Evolutionary conservation across 2,113 vertebrate genomes (phyloP), one percentile per base, ranked within the genome.

Genomic region (Corythaeola cristata): DNA sequence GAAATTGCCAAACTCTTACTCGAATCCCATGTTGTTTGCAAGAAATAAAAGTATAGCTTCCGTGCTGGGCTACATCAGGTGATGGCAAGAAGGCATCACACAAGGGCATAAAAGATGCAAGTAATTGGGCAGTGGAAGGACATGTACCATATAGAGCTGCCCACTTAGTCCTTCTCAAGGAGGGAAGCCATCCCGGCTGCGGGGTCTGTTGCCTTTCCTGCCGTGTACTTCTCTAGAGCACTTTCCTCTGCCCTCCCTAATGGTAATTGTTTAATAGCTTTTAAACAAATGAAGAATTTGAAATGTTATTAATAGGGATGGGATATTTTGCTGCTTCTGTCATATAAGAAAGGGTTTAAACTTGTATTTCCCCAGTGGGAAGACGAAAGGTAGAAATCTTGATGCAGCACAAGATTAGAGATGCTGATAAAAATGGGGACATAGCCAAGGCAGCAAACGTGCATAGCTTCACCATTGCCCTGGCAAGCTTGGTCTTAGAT

Each of bases 71-170:
- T 63, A 6, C 28, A 9, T 39, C 68, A 39, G 30, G 20, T 80
- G 80, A 37, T 74, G 60, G 14, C 59, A 79, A 41, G 41, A 56
- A n/a, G 22, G 7, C 66, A 49, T 67, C 72, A 15, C 15, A 15
- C 1, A 2, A 8, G n/a, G 49, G 11, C 9, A 9, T 45, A 24
- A 14, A 56, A 45, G 62, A 20, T 69, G 41, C 5, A 26, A 12
- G 19, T 13, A n/a, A 24, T 3, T 22, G 17, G 49, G 41, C 56
- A 39, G 32, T 32, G 41, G n/a, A 45, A 45, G 17, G 35, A 58
- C 1, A 0, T 7, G 27, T 22, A 16, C n/a, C 2, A 1, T 20
- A 19, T 16, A 35, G 44, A 41, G 45, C 58, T 81, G 50, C 28
- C 33, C 18, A 9, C 33, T 71, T 24, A 24, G 28, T 21, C 33